Percentiles rank a stretch among this genome's conserved stretches.
phyloP scores from a whole-genome alignment of 1,140 invertebrate species.

The Drosophila subobscura region DNA sequence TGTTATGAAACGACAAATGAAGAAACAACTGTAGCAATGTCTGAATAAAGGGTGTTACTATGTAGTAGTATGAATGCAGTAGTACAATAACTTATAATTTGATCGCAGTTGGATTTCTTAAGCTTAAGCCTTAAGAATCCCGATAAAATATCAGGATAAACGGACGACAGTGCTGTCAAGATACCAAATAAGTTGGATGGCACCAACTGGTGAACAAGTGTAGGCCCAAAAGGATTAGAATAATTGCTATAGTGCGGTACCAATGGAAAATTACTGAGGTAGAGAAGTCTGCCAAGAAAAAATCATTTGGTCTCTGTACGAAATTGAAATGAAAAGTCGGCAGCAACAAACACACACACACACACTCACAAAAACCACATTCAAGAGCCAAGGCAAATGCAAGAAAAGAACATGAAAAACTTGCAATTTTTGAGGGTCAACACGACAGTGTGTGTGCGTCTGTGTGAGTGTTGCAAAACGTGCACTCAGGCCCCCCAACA shows the following conservation, averaged over 20 bases:
- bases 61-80: too few relatives aligned
- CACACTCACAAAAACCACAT: conserved; percentile 2
- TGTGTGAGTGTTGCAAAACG: background rate
- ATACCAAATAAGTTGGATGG: background rate
- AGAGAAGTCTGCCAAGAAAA: too few relatives aligned
- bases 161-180: too few relatives aligned
- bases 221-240: too few relatives aligned
- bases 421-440: conserved; percentile 16
- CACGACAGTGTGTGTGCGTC: background rate
- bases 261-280: conserved; percentile 14
- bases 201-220: conserved; percentile 14
- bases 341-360: too few relatives aligned
- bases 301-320: too few relatives aligned
- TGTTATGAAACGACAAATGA: conserved; percentile 45
- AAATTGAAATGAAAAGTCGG: too few relatives aligned
- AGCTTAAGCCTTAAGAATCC: too few relatives aligned
- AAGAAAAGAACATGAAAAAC: conserved; percentile 8
- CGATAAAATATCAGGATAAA: conserved; percentile 1
- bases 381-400: conserved; percentile 6
- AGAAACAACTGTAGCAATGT: background rate
- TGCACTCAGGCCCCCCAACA: background rate
- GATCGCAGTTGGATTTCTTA: too few relatives aligned
- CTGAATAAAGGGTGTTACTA: too few relatives aligned
- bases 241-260: background rate
- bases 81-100: too few relatives aligned